These are phyloP conservation scores for Cybosia mesomella DNA, from an alignment of 2,888 invertebrate species.

Conservation along the genomic window DNA sequence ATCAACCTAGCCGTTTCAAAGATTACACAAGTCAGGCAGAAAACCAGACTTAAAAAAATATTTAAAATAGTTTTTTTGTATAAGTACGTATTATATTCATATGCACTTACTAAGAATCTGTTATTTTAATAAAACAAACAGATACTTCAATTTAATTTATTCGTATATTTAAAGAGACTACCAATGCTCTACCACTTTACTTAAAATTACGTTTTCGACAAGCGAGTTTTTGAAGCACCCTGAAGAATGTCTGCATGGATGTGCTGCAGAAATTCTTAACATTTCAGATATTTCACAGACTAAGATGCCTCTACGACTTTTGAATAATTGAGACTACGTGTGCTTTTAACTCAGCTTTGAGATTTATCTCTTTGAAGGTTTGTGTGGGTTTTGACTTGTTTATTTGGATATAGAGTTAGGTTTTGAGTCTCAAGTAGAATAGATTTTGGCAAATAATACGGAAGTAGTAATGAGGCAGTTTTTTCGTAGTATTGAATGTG, in stretches of 20 bases:
- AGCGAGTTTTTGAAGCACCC: background rate
- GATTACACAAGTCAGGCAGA: too few relatives aligned
- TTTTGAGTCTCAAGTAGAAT: background rate
- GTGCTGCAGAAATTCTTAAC: background rate
- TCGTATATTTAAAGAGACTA: too few relatives aligned
- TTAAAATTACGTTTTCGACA: background rate
- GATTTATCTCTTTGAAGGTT: conserved; percentile 5
- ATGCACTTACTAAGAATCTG: too few relatives aligned
- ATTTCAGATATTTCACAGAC: conserved; percentile 9
- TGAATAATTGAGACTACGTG: conserved; percentile 13
- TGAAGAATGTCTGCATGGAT: background rate
- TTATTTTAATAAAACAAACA: too few relatives aligned
- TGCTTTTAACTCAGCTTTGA: conserved; percentile 3
- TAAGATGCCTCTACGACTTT: conserved; percentile 4
- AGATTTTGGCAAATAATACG: background rate
- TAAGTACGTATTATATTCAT: too few relatives aligned
- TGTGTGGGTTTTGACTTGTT: background rate
- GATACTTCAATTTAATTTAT: too few relatives aligned
- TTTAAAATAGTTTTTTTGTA: too few relatives aligned
- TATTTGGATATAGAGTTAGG: background rate
- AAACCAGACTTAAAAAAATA: too few relatives aligned
- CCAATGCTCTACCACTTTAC: background rate
- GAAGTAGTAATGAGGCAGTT: too few relatives aligned
- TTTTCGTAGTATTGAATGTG: too few relatives aligned
- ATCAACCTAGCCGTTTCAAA: too few relatives aligned